phyloP scores from a whole-genome alignment of 2,888 invertebrate species.

The Steinernema carpocapsae region DNA sequence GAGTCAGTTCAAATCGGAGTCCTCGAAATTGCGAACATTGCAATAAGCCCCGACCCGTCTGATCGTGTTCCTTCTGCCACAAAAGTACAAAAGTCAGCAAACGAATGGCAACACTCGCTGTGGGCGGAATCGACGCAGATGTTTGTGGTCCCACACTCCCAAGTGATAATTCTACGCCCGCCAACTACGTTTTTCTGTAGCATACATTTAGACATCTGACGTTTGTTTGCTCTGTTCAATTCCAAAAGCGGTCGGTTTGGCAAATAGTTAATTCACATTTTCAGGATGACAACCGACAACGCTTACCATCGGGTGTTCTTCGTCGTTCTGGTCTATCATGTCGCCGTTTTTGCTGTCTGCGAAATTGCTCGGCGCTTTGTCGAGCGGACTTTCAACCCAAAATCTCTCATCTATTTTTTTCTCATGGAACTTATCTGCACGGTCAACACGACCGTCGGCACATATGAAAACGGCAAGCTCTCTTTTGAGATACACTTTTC shows the following conservation, averaged over 20 bases:
- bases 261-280: no score
- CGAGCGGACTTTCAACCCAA: background rate
- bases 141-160: conserved; percentile 1
- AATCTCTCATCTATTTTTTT: background rate
- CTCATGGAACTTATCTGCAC: conserved; percentile 14
- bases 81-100: background rate
- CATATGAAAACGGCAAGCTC: conserved; percentile 10
- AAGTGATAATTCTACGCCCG: no score
- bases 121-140: background rate
- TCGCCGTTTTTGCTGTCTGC: background rate
- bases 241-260: no score
- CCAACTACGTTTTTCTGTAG: no score
- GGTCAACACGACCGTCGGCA: background rate
- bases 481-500: no score
- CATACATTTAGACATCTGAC: no score
- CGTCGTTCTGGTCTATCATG: conserved; percentile 12
- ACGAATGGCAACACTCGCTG: no score
- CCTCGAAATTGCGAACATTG: no score
- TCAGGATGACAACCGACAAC: background rate
- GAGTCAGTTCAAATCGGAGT: no score
- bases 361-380: conserved; percentile 4
- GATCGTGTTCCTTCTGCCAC: background rate
- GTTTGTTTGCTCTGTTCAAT: no score
- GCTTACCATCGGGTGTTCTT: background rate
- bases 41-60: background rate